Evolutionary conservation across 2,113 vertebrate species (phyloP).

Genomic region (Pterocles orientalis): DNA sequence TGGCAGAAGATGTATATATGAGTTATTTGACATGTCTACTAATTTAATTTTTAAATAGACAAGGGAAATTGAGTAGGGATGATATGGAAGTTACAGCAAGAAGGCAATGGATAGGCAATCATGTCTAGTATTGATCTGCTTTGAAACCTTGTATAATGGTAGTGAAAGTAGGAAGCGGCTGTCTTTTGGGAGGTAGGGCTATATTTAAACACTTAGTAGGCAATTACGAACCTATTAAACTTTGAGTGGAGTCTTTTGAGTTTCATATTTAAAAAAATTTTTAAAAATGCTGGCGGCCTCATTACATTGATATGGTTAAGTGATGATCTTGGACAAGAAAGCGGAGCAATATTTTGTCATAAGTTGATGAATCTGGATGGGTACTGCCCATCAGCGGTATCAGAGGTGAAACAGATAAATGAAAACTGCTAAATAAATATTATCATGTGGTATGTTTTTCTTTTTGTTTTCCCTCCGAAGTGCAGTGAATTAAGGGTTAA

Average conservation of each 20-base stretch:
- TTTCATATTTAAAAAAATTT: neutral
- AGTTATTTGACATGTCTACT: neutral
- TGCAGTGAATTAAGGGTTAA: neutral
- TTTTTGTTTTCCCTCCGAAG: neutral
- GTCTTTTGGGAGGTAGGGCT: neutral
- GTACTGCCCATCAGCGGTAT: neutral
- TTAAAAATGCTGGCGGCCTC: neutral
- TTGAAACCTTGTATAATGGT: neutral
- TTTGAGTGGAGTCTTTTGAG: neutral
- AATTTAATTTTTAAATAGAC: neutral
- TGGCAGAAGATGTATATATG: neutral
- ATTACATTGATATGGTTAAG: neutral
- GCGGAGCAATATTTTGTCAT: neutral
- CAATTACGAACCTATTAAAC: neutral
- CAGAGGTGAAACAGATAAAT: neutral
- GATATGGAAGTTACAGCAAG: neutral
- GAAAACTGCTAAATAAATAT: neutral
- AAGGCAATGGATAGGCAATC: neutral
- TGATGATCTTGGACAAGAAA: neutral
- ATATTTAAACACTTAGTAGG: neutral
- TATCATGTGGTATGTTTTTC: rapidly evolving
- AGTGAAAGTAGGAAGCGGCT: neutral
- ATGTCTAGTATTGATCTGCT: neutral
- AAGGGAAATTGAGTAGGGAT: neutral
- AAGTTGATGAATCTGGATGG: neutral